phyloP scores from a whole-genome alignment of 2,888 invertebrate genomes.

The Habrosyne pyritoides region DNA sequence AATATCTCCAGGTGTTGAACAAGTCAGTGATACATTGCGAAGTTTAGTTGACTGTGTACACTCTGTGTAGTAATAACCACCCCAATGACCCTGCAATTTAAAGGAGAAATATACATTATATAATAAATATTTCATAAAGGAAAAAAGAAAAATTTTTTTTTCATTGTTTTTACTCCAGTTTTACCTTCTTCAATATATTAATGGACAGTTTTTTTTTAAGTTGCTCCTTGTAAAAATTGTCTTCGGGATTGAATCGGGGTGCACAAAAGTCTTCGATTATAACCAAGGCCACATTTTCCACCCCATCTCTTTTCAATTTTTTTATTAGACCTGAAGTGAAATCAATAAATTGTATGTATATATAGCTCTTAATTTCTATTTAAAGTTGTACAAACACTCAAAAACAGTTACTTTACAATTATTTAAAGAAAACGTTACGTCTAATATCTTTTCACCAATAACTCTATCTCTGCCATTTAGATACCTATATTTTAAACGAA shows the following conservation, averaged over 20 bases:
- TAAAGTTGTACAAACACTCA: too few relatives aligned
- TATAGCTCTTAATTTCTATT: too few relatives aligned
- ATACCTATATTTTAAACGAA: too few relatives aligned
- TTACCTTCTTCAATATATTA: conserved; percentile 81
- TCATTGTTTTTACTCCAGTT: too few relatives aligned
- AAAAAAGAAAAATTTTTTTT: neutral
- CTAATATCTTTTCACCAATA: too few relatives aligned
- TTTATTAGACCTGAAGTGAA: conserved; percentile 85
- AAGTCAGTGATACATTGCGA: conserved; percentile 84
- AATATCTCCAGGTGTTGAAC: conserved; percentile 86
- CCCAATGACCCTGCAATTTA: conserved; percentile 62
- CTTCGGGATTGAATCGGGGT: conserved; percentile 74
- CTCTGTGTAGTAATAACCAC: conserved; percentile 47
- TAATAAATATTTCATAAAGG: neutral
- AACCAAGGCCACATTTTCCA: conserved; percentile 68
- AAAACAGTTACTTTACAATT: too few relatives aligned
- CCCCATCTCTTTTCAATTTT: conserved; percentile 85
- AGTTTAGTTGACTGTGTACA: conserved; percentile 24
- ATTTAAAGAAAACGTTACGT: too few relatives aligned
- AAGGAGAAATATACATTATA: neutral
- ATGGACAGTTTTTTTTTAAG: conserved; percentile 85
- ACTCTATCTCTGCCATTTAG: too few relatives aligned
- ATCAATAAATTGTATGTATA: neutral
- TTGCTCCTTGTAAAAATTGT: conserved; percentile 76
- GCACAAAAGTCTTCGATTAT: conserved; percentile 74